These are phyloP conservation scores for Phorcus lineatus DNA, from an alignment of 2,888 invertebrate genomes.

Conservation along the genomic window DNA sequence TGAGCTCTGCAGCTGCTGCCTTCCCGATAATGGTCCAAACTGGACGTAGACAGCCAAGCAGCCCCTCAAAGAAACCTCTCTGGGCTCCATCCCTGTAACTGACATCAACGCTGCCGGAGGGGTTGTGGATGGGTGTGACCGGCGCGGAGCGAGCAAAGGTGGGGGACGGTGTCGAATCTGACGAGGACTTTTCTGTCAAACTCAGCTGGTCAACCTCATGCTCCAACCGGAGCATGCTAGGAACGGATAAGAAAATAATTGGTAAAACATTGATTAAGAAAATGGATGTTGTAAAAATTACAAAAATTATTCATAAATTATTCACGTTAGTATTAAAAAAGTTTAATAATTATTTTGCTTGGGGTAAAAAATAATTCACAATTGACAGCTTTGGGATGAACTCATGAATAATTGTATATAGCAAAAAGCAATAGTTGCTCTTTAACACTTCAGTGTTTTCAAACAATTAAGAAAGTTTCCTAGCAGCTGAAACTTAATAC, in stretches of 20 bases:
- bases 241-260: slow-evolving; percentile 33
- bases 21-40: slow-evolving; percentile 91
- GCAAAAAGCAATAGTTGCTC: too few relatives aligned
- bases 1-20: slow-evolving; percentile 76
- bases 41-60: slow-evolving; percentile 91
- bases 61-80: slow-evolving; percentile 78
- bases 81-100: slow-evolving; percentile 62
- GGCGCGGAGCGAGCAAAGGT: slow-evolving; percentile 70
- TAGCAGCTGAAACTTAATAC: too few relatives aligned
- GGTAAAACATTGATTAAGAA: not conserved
- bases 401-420: too few relatives aligned
- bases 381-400: too few relatives aligned
- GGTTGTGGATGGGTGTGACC: slow-evolving; percentile 63
- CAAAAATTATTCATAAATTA: too few relatives aligned
- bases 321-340: too few relatives aligned
- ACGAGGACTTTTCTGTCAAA: slow-evolving; percentile 60
- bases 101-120: slow-evolving; percentile 63
- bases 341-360: too few relatives aligned
- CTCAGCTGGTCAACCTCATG: slow-evolving; percentile 69
- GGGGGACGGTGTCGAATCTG: slow-evolving; percentile 60
- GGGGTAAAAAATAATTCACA: too few relatives aligned
- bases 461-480: too few relatives aligned
- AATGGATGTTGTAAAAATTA: too few relatives aligned
- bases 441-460: too few relatives aligned
- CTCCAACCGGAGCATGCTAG: slow-evolving; percentile 73